Evolutionary conservation across 1,140 invertebrate species (phyloP), one percentile per base, ranked within the genome.

Genomic region (Linepithema humile): DNA sequence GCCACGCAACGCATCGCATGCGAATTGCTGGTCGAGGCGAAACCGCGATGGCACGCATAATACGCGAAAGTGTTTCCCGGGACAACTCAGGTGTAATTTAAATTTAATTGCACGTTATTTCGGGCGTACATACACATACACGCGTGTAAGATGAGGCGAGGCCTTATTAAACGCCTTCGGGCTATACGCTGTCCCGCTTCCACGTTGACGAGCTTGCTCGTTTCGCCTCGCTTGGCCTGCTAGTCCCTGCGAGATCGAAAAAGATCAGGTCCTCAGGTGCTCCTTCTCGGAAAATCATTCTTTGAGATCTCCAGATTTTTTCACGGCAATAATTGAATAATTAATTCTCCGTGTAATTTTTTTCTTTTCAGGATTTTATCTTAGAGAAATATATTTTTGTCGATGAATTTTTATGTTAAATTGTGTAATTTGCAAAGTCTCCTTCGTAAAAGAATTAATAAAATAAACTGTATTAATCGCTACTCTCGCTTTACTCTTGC

Each of bases 51-150:
- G 20, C 26, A 10, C 70, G 29, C 29, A 53, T 78, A 57, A 55
- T 55, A 55, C 50, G 48, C 57, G 48, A 84, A 88, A 67, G 60
- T 60, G 80, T 84, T 75, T 38, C 10, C 29, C 48, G 62, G 78
- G 67, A 43, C 69, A 45, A 60, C 83, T 59, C 85, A 65, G 77
- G 85, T 88, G 89, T 91, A 93, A 93, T 92, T 91, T 93, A 89
- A 91, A 90, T 93, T 93, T 93, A 93, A 94, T 94, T 92, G 92
- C 91, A 90, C 86, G 89, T 92, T 92, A 93, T 92, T 94, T 91
- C 88, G 88, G 86, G 78, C 87, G 85, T 87, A 85, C 82, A 70
- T 72, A 57, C 12, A 12, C 48, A 29, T 40, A 50, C n/a, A 15
- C 38, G n/a, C 50, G 26, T 38, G 40, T 62, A 60, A 43, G 23